phyloP scores from a whole-genome alignment of 2,113 vertebrate species.

The Tetraodon nigroviridis region DNA sequence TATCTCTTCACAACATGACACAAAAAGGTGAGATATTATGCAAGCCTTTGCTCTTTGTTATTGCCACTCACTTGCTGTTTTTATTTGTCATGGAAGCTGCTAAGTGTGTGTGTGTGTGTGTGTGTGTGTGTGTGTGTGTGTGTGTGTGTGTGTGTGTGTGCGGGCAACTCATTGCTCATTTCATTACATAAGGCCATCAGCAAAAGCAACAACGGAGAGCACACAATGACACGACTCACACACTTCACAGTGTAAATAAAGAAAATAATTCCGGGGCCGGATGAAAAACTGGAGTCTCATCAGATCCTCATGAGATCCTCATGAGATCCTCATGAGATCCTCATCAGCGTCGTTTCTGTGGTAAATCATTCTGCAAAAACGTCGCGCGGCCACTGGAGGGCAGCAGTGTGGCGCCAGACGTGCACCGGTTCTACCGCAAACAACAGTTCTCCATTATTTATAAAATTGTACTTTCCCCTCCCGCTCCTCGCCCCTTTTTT shows the following conservation, averaged over 20 bases:
- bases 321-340: too few species aligned
- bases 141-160: conserved; percentile 5
- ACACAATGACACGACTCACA: conserved; percentile 6
- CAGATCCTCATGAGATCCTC: too few species aligned
- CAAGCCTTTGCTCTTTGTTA: conserved; percentile 17
- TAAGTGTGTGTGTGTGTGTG: conserved; percentile 27
- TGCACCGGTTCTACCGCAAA: background rate
- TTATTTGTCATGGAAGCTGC: conserved; percentile 28
- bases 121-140: conserved; percentile 9
- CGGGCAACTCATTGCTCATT: conserved; percentile 6
- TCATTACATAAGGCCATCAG: conserved; percentile 43
- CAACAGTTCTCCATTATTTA: conserved; percentile 16
- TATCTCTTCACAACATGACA: conserved; percentile 7
- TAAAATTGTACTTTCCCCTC: conserved; percentile 2
- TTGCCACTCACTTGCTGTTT: conserved; percentile 27
- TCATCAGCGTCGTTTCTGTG: too few species aligned
- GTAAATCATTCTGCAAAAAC: conserved; percentile 3
- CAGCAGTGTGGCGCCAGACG: background rate
- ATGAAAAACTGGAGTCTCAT: conserved; percentile 17
- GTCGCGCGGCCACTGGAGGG: background rate
- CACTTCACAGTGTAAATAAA: conserved; percentile 10
- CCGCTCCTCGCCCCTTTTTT: too few species aligned
- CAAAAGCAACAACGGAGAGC: conserved; percentile 23
- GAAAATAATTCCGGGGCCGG: conserved; percentile 24
- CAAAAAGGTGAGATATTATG: conserved; percentile 11